Evolutionary conservation across 2,797 vertebrate species (phyloP).

Genomic region (Tenualosa thibaudeaui): DNA sequence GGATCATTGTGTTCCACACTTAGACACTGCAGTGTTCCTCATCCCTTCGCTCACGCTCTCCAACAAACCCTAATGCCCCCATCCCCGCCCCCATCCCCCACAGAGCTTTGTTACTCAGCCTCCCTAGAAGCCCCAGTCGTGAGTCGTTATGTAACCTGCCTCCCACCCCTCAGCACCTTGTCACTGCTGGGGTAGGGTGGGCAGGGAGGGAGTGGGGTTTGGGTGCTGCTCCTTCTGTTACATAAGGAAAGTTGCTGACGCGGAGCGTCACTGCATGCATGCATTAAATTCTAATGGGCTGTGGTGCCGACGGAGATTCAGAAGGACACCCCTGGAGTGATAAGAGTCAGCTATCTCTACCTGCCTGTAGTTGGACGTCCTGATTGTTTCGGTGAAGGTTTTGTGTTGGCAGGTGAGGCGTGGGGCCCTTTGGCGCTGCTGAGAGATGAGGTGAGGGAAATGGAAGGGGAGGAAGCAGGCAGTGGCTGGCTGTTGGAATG

Average conservation of each 20-base stretch:
- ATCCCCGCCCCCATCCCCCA: neutral
- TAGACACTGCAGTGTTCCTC: neutral
- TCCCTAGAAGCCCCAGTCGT: neutral
- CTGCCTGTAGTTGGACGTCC: neutral
- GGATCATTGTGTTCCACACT: neutral
- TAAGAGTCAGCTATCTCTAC: neutral
- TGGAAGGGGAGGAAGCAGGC: neutral
- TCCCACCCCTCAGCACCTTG: neutral
- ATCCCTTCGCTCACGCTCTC: neutral
- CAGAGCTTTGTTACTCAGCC: neutral
- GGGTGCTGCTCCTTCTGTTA: neutral
- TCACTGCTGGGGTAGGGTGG: neutral
- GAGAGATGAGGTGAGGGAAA: neutral
- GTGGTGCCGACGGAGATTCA: neutral
- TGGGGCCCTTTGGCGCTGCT: conserved; percentile 21
- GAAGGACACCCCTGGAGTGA: neutral
- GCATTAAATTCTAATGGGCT: neutral
- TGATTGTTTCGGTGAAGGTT: neutral
- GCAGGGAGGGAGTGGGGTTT: neutral
- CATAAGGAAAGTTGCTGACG: neutral
- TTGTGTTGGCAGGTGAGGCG: neutral
- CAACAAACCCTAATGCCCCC: neutral
- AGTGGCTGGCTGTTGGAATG: neutral
- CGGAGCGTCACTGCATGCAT: neutral
- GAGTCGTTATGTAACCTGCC: neutral